These are phyloP conservation scores for Drosophila watanabei DNA, from an alignment of 1,140 invertebrate species.

Conservation along the genomic window DNA sequence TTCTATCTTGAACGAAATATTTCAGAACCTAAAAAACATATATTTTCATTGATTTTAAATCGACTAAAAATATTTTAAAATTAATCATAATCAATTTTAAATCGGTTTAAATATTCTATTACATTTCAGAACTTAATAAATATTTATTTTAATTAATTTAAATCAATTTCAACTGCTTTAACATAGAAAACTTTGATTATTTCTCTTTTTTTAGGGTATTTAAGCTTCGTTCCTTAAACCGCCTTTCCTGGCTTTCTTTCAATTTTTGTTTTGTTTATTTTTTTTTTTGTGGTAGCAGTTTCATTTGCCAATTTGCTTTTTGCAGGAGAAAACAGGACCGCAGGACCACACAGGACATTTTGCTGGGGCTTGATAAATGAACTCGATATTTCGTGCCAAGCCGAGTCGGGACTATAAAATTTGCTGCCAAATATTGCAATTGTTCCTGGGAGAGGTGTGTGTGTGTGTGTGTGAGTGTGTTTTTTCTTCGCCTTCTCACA, in stretches of 20 bases:
- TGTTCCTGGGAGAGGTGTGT: conserved; percentile 6
- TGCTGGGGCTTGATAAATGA: conserved; percentile 55
- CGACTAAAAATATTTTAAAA: too few relatives aligned
- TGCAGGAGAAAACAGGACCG: conserved; percentile 23
- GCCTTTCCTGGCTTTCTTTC: not conserved
- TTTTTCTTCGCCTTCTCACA: conserved; percentile 8
- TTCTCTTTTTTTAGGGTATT: not conserved
- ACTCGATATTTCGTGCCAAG: conserved; percentile 52
- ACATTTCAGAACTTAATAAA: too few relatives aligned
- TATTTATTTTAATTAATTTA: too few relatives aligned
- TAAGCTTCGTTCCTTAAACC: not conserved
- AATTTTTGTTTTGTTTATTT: not conserved
- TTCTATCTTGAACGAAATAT: too few relatives aligned
- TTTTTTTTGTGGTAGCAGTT: conserved; percentile 15
- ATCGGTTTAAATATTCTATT: too few relatives aligned
- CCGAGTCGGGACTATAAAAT: conserved; percentile 42
- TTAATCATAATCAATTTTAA: too few relatives aligned
- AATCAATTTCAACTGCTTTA: not conserved
- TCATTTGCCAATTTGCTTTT: conserved; percentile 57
- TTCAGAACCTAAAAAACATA: not conserved
- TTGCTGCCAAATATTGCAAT: conserved; percentile 63
- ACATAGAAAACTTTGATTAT: not conserved
- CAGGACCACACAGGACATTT: conserved; percentile 11
- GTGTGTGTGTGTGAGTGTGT: not conserved
- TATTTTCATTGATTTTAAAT: not conserved